A percentile compares a stretch with the other conserved stretches of the same genome.
These are phyloP conservation scores for Pantelozetes paolii DNA, from an alignment of 2,888 invertebrate genomes.

Conservation along the genomic window DNA sequence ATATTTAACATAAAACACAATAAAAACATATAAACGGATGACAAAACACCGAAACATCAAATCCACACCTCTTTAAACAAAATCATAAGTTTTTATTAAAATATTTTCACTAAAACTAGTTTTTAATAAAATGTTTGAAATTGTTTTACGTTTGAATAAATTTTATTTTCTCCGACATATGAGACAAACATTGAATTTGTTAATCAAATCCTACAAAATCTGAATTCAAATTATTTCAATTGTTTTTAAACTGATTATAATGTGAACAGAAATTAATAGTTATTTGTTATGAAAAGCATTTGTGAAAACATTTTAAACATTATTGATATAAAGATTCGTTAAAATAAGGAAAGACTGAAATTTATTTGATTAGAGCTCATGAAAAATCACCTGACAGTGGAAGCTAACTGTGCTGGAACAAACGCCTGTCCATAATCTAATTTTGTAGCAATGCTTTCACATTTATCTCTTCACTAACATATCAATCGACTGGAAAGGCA, in stretches of 20 bases:
- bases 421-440: slow-evolving; percentile 22
- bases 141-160: too few relatives aligned
- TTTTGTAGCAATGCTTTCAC: slow-evolving; percentile 3
- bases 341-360: not conserved
- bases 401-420: not conserved
- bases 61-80: too few relatives aligned
- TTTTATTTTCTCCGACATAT: too few relatives aligned
- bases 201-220: not conserved
- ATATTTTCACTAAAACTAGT: too few relatives aligned
- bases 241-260: not conserved
- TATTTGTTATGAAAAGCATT: not conserved
- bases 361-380: slow-evolving; percentile 21
- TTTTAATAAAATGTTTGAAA: too few relatives aligned
- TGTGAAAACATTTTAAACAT: not conserved
- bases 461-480: slow-evolving; percentile 13
- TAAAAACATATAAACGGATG: too few relatives aligned
- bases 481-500: slow-evolving; percentile 16
- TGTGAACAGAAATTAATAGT: not conserved
- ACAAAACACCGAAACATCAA: too few relatives aligned
- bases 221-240: slow-evolving; percentile 3
- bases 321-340: slow-evolving; percentile 19
- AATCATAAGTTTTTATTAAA: too few relatives aligned
- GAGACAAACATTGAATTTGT: too few relatives aligned
- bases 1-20: not conserved
- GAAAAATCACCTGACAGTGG: slow-evolving; percentile 26